Evolutionary conservation across 2,888 invertebrate species (phyloP).

Genomic region (Lordiphosa fenestrarum): DNA sequence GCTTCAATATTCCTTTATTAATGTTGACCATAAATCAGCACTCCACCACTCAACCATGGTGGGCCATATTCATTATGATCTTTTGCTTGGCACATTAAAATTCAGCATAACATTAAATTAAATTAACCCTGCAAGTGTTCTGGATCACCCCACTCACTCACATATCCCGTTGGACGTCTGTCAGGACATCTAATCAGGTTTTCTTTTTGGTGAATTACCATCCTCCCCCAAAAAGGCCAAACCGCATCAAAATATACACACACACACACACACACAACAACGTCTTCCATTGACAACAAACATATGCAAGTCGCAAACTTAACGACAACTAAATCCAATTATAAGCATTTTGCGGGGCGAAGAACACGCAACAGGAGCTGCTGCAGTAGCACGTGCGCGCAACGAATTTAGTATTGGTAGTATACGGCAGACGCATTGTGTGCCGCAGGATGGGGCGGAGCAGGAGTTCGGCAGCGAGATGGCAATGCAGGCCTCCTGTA

Average conservation of each 20-base stretch:
- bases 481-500: constrained; percentile 54
- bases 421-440: constrained; percentile 3
- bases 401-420: constrained; percentile 52
- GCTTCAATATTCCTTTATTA: not conserved
- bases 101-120: constrained; percentile 44
- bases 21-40: constrained; percentile 36
- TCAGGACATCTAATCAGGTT: constrained; percentile 42
- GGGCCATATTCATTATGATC: constrained; percentile 40
- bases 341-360: constrained; percentile 37
- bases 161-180: constrained; percentile 16
- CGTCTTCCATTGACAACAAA: constrained; percentile 42
- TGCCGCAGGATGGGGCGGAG: constrained; percentile 3
- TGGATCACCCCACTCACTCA: constrained; percentile 15
- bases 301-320: constrained; percentile 63
- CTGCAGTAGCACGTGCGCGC: constrained; percentile 58
- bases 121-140: constrained; percentile 47
- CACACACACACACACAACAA: not conserved
- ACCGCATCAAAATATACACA: constrained; percentile 33
- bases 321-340: constrained; percentile 73
- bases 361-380: constrained; percentile 50
- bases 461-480: constrained; percentile 21
- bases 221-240: constrained; percentile 24
- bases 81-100: constrained; percentile 33
- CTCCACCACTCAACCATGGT: constrained; percentile 1
- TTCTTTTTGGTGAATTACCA: constrained; percentile 33